phyloP scores from a whole-genome alignment of 2,113 vertebrate species.

The Phainopepla nitens region DNA sequence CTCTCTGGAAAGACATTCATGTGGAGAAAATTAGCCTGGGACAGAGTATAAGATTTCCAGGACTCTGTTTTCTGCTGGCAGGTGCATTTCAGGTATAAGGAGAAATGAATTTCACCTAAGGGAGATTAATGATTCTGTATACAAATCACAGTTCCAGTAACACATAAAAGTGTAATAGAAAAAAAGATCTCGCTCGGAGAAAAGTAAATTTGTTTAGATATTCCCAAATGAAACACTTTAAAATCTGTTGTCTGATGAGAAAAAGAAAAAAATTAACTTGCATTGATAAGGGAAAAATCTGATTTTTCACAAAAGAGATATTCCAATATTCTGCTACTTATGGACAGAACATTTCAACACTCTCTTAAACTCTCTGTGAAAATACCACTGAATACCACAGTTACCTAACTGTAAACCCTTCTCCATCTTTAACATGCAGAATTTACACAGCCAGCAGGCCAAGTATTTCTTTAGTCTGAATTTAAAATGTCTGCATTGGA shows the following conservation, averaged over 20 bases:
- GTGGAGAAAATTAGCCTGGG: neutral
- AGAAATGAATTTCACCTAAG: neutral
- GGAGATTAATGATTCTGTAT: neutral
- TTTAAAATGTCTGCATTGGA: neutral
- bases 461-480: accelerated
- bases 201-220: neutral
- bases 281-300: accelerated
- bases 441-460: neutral
- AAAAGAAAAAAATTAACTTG: neutral
- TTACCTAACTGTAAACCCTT: neutral
- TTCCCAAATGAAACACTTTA: accelerated
- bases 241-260: neutral
- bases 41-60: neutral
- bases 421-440: neutral
- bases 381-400: neutral
- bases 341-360: neutral
- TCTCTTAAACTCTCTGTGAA: neutral
- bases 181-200: neutral
- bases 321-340: neutral
- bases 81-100: neutral
- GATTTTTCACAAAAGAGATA: neutral
- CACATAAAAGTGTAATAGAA: neutral
- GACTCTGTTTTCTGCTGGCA: neutral
- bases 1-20: neutral
- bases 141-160: neutral